A percentile compares a stretch with the other conserved stretches of the same genome.
Evolutionary conservation across 2,113 vertebrate genomes (phyloP).

Genomic region (Scalopus aquaticus): DNA sequence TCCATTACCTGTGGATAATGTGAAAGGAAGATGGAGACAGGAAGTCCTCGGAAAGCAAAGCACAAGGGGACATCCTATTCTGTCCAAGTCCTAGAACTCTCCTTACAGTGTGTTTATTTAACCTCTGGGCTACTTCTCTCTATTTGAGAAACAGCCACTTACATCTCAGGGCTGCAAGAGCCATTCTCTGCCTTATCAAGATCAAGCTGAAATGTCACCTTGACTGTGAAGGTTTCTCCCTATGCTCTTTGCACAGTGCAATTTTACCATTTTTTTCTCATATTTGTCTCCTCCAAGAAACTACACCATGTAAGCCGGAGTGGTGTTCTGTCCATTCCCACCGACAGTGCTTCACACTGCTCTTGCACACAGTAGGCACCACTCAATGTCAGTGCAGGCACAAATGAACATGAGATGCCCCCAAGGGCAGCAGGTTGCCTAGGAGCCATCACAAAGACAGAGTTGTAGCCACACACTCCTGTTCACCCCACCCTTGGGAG

Average conservation of each 20-base stretch:
- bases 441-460: no score
- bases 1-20: rapidly evolving
- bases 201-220: not conserved
- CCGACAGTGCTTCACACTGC: not conserved
- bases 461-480: not conserved
- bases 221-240: not conserved
- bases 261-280: not conserved
- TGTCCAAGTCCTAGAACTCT: no score
- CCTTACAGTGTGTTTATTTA: not conserved
- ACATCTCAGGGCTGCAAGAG: not conserved
- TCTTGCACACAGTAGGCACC: not conserved
- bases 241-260: not conserved
- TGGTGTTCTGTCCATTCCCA: not conserved
- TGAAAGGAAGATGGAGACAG: not conserved
- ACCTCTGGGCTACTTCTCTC: not conserved
- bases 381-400: not conserved
- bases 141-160: not conserved
- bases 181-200: not conserved
- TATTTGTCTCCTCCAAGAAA: not conserved
- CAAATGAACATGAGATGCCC: not conserved
- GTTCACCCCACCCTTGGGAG: not conserved
- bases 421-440: not conserved
- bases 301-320: not conserved
- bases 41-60: not conserved
- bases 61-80: not conserved